phyloP scores from a whole-genome alignment of 2,797 vertebrate species.

The Peromyscus attwateri region DNA sequence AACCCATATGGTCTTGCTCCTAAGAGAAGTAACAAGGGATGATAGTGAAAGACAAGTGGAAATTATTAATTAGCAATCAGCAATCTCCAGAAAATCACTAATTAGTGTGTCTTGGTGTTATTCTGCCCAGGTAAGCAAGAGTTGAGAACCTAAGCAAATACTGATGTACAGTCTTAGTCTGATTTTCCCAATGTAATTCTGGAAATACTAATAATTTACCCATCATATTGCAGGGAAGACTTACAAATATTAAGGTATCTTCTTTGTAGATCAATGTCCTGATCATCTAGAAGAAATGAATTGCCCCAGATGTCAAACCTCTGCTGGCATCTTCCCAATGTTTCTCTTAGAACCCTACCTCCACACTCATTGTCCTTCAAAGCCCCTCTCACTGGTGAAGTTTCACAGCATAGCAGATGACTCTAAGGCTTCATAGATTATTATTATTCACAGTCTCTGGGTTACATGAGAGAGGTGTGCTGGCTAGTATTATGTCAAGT shows the following conservation, averaged over 20 bases:
- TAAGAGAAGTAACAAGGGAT: not conserved
- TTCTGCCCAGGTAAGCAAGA: not conserved
- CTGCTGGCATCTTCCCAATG: not conserved
- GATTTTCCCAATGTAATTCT: not conserved
- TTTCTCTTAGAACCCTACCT: not conserved
- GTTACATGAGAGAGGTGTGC: not conserved
- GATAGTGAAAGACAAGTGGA: not conserved
- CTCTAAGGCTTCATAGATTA: not conserved
- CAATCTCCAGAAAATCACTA: not conserved
- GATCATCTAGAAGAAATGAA: not conserved
- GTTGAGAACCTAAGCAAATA: conserved; percentile 2
- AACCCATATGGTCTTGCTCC: not conserved
- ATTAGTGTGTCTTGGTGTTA: not conserved
- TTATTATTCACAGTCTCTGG: not conserved
- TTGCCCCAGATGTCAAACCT: not conserved
- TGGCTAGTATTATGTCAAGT: not conserved
- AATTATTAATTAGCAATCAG: not conserved
- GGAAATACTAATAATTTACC: not conserved
- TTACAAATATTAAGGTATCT: not conserved
- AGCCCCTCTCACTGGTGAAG: not conserved
- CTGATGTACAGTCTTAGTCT: not conserved
- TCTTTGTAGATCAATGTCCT: not conserved
- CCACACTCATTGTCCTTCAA: not conserved
- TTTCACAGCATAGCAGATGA: not conserved
- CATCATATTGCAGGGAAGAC: not conserved